phyloP scores from a whole-genome alignment of 2,797 vertebrate genomes.

The Catharus ustulatus region DNA sequence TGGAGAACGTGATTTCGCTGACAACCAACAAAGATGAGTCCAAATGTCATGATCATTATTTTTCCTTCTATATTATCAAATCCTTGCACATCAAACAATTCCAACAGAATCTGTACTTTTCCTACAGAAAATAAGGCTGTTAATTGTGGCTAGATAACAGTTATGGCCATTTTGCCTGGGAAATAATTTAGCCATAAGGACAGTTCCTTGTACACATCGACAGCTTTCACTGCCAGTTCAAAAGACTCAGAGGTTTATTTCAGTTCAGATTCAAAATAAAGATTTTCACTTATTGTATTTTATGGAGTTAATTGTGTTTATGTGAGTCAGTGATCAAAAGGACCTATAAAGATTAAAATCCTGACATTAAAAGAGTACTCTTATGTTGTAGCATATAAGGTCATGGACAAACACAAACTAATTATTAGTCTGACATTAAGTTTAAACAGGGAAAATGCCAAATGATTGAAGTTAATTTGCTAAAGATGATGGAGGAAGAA shows the following conservation, averaged over 20 bases:
- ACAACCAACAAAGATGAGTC: neutral
- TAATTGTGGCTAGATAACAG: neutral
- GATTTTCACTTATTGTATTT: neutral
- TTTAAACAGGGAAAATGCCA: conserved; percentile 18
- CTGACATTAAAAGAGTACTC: neutral
- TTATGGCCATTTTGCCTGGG: neutral
- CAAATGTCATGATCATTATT: neutral
- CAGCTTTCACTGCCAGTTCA: neutral
- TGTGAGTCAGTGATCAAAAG: neutral
- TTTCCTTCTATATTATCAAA: neutral
- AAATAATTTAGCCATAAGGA: neutral
- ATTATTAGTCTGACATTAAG: neutral
- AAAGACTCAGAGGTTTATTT: neutral
- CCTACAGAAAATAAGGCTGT: neutral
- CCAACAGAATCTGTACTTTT: neutral
- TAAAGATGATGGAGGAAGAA: neutral
- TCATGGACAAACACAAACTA: neutral
- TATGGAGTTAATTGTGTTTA: neutral
- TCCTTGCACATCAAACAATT: neutral
- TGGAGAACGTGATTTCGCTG: neutral
- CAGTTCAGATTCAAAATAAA: neutral
- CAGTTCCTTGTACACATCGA: neutral
- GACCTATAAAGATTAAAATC: neutral
- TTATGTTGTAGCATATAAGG: neutral
- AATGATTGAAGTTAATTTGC: neutral